Percentiles rank a stretch among this genome's conserved stretches.
Conservation (phyloP, 2,888 invertebrate genomes). For the Volucella inanis region DNA sequence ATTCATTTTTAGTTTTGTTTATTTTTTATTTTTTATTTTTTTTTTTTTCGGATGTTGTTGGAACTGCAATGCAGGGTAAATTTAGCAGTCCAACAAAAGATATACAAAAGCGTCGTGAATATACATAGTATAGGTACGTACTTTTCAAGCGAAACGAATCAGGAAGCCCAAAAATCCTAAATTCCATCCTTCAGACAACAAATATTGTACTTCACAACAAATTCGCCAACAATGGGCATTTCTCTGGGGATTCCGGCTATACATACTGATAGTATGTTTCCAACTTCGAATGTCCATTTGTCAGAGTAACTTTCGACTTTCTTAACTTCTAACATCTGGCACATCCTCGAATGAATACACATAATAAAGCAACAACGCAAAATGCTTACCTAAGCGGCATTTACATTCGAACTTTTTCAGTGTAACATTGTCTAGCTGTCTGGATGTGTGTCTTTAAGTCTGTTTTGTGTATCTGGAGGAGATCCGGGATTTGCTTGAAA, state of each 20-base stretch:
- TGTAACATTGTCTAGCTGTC: constrained; percentile 19
- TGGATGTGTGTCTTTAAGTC: constrained; percentile 5
- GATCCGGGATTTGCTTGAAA: background rate
- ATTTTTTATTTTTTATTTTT: background rate
- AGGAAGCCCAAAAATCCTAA: background rate
- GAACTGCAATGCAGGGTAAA: constrained; percentile 17
- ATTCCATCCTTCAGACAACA: background rate
- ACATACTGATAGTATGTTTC: constrained; percentile 12
- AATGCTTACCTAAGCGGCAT: constrained; percentile 57
- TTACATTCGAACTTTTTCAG: constrained; percentile 43
- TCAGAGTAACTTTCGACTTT: constrained; percentile 43
- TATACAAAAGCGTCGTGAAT: background rate
- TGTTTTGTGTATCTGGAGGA: background rate
- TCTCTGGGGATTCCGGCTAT: constrained; percentile 28
- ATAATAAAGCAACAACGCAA: constrained; percentile 43
- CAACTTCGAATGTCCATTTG: constrained; percentile 62
- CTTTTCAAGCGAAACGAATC: constrained; percentile 12
- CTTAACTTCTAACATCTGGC: constrained; percentile 38
- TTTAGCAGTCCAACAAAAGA: background rate
- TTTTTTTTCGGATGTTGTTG: background rate
- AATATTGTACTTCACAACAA: background rate
- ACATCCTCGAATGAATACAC: constrained; percentile 45
- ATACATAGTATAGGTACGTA: background rate
- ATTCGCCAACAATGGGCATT: constrained; percentile 56
- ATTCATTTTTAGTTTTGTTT: too few species aligned